phyloP scores from a whole-genome alignment of 1,140 invertebrate genomes.

The Drosophila eugracilis region DNA sequence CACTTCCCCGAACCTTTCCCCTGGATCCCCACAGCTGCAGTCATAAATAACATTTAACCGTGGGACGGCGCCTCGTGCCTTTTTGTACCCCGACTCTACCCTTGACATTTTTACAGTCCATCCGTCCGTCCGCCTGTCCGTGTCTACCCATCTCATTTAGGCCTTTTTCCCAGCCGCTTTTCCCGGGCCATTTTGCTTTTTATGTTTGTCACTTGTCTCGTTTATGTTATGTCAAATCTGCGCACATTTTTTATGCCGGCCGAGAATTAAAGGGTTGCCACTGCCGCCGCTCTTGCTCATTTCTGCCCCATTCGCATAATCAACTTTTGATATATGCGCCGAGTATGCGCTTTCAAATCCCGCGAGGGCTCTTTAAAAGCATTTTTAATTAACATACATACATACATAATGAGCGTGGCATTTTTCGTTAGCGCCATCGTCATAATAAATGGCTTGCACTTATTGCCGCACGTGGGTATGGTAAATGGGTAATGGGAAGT shows the following conservation, averaged over 20 bases:
- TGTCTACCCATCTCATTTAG: constrained; percentile 65
- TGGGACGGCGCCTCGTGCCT: constrained; percentile 18
- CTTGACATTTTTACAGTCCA: constrained; percentile 75
- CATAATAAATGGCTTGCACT: constrained; percentile 67
- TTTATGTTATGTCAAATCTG: constrained; percentile 80
- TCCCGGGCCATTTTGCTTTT: constrained; percentile 40
- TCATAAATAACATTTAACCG: constrained; percentile 80
- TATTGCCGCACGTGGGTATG: constrained; percentile 24
- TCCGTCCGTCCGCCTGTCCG: constrained; percentile 49
- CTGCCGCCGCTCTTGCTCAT: constrained; percentile 13
- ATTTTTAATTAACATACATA: constrained; percentile 83
- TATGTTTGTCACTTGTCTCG: constrained; percentile 77
- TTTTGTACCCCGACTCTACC: constrained; percentile 47
- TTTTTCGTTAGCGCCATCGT: constrained; percentile 59
- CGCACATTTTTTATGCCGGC: constrained; percentile 63
- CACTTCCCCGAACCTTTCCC: background rate
- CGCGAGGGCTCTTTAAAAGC: constrained; percentile 75
- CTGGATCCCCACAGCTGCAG: constrained; percentile 45
- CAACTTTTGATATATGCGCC: constrained; percentile 77
- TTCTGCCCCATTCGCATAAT: constrained; percentile 63
- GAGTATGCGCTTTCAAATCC: constrained; percentile 73
- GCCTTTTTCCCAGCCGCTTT: constrained; percentile 42
- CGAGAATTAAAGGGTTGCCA: constrained; percentile 49
- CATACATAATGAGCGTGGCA: constrained; percentile 71
- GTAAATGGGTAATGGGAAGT: background rate